Conservation (phyloP, 2,888 invertebrate genomes). For the Limenitis camilla region DNA sequence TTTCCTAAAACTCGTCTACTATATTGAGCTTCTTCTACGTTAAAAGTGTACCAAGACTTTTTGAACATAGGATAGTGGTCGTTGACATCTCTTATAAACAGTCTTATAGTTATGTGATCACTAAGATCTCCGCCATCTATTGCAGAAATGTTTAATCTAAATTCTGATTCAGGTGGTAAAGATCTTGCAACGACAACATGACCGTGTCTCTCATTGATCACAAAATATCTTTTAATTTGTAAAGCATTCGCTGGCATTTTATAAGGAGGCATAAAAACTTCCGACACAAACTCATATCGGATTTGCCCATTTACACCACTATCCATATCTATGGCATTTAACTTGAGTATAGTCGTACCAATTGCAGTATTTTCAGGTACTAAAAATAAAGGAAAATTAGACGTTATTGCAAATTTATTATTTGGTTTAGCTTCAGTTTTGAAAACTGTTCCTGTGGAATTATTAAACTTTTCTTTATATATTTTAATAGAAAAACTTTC, state of each 20-base stretch:
- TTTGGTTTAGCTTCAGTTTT: conserved; percentile 54
- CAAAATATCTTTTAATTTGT: conserved; percentile 79
- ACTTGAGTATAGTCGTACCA: conserved; percentile 79
- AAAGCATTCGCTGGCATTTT: conserved; percentile 53
- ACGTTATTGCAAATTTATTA: conserved; percentile 51
- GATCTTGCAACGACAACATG: conserved; percentile 82
- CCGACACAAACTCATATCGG: conserved; percentile 80
- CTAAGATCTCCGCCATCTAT: conserved; percentile 83
- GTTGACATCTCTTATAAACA: conserved; percentile 86
- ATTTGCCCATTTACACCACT: conserved; percentile 80
- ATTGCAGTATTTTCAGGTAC: conserved; percentile 83
- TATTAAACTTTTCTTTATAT: conserved; percentile 55
- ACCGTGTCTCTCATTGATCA: conserved; percentile 83
- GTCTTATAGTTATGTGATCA: conserved; percentile 79
- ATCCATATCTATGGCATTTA: conserved; percentile 83
- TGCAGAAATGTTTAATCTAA: conserved; percentile 83
- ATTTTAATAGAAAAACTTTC: conserved; percentile 66
- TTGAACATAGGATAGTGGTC: conserved; percentile 89
- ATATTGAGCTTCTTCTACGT: conserved; percentile 86
- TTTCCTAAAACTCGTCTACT: conserved; percentile 81
- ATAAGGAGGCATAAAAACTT: conserved; percentile 77
- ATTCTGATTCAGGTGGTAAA: conserved; percentile 83
- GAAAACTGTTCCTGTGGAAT: conserved; percentile 38
- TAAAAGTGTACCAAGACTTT: conserved; percentile 88
- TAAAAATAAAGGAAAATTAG: conserved; percentile 75